A percentile compares a stretch with the other conserved stretches of the same genome.
Conservation (phyloP, 2,113 vertebrate species). For the Alligator mississippiensis region DNA sequence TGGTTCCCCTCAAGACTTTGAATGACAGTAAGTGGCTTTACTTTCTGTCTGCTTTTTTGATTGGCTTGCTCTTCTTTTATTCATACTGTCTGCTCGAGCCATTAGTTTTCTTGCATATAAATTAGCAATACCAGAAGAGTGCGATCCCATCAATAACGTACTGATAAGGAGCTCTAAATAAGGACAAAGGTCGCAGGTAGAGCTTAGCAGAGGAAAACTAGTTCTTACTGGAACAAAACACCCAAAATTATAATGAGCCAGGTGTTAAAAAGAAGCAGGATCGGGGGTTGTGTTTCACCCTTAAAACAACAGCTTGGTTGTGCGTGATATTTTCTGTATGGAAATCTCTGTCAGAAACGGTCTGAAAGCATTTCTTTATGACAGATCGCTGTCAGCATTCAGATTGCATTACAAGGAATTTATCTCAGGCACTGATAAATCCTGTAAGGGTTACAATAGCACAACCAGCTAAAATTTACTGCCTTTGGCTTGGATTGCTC, state of each 20-base stretch:
- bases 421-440: slow-evolving; percentile 2
- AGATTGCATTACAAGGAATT: slow-evolving; percentile 40
- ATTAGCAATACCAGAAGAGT: slow-evolving; percentile 39
- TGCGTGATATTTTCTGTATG: slow-evolving; percentile 25
- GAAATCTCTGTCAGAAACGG: slow-evolving; percentile 13
- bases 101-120: slow-evolving; percentile 60
- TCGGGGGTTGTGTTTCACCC: not conserved
- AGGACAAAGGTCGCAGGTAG: slow-evolving; percentile 40
- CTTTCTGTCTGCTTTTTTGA: slow-evolving; percentile 60
- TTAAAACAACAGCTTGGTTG: slow-evolving; percentile 26
- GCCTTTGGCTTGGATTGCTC: not conserved
- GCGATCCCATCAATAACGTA: slow-evolving; percentile 40
- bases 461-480: slow-evolving; percentile 15
- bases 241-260: slow-evolving; percentile 18
- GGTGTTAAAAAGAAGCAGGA: slow-evolving; percentile 36
- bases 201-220: slow-evolving; percentile 26
- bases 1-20: slow-evolving; percentile 42
- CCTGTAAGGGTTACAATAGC: slow-evolving; percentile 47
- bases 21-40: slow-evolving; percentile 42
- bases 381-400: slow-evolving; percentile 36
- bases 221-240: slow-evolving; percentile 48
- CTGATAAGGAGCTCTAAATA: slow-evolving; percentile 43
- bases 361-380: slow-evolving; percentile 27
- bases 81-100: slow-evolving; percentile 16
- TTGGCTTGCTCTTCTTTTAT: slow-evolving; percentile 47